Base-by-base conservation (phyloP, 2,797 vertebrate genomes). In the Spheniscus humboldti region DNA sequence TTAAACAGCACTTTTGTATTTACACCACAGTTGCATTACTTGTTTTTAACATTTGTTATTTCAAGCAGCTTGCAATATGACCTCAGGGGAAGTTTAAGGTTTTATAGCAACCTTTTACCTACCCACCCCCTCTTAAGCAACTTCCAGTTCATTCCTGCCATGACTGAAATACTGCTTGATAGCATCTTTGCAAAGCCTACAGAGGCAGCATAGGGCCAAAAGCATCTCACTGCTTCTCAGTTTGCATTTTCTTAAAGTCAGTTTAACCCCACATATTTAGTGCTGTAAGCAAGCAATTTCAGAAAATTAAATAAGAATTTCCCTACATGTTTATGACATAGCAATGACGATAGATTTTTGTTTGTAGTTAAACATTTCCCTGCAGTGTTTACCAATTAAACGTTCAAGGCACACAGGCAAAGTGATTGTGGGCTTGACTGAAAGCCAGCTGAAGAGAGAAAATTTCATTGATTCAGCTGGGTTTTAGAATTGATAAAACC, bases 301-400 rank as follows among this genome's bases (percentile, higher is more conserved):
- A 93, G 84, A 94, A 94, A 94, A 97, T 97, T 92, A 97, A 96
- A 89, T 7, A 95, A 94, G 96, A 96, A 96, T 97, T 97, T 95
- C 95, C 94, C 94, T 63, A 10, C 64, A 75, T 92, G 92, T 96
- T 96, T 95, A 95, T 73, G 55, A 91, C 43, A 93, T 50, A 43
- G 79, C 75, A 90, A 53, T 13, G 24, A 86, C 1, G 63, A 93
- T 81, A 81, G 92, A 73, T 91, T 94, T 91, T 77, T 95, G 89
- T 95, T 96, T 96, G 89, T 48, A 94, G 85, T 94, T 91, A 96
- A 97, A 95, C 91, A 96, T 83, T 96, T 92, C 96, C 94, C 92
- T 86, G 66, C 68, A 48, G 91, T 95, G 84, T 92, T 96, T 94
- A 75, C 78, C 7, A 14, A 83, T 93, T 81, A 96, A 95, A 94